Evolutionary conservation across 1,140 invertebrate genomes (phyloP), one percentile per base, ranked within the genome.

Genomic region (Hydropsyche tenuis): DNA sequence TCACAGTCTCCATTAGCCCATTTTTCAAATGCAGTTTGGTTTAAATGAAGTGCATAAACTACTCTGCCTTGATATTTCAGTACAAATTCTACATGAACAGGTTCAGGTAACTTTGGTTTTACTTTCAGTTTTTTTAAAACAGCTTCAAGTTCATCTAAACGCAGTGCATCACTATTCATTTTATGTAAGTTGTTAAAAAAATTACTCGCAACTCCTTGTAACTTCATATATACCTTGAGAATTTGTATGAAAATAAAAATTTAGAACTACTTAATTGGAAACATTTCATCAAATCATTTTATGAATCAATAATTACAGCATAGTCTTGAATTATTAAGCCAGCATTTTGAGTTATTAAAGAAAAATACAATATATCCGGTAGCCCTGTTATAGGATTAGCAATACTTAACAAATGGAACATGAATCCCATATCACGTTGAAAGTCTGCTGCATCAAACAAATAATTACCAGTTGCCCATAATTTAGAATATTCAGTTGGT

Each of bases 391-490:
- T 78, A 25, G 86, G 85, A 80, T 89, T 88, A 1, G 87, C 89
- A n/a, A 90, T 85, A 1, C 88, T 79, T 22, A 89, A 82, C 23
- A 84, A 82, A 75, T 90, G 87, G 18, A 89, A 75, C 80, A 89
- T 84, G 0, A 87, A 85, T 2, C 89, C 88, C 74, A 88, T 89
- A 73, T 88, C 87, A 45, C 88, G 83, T 56, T 85, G 84, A 11
- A 81, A 83, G 78, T 90, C 88, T 74, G 88, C 85, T 78, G 88
- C 89, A 77, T 90, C 89, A 70, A 89, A 83, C 60, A 90, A 80
- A 76, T 90, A 90, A 79, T 90, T 90, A 22, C 89, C 89, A 5
- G 89, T 90, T 14, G 87, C 82, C 81, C 88, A 87, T 63, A 85
- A 84, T 45, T 86, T 79, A 16, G 83, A 80, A 14, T 56, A 46